Evolutionary conservation across 2,113 vertebrate genomes (phyloP).

Genomic region (Girardinichthys multiradiatus): DNA sequence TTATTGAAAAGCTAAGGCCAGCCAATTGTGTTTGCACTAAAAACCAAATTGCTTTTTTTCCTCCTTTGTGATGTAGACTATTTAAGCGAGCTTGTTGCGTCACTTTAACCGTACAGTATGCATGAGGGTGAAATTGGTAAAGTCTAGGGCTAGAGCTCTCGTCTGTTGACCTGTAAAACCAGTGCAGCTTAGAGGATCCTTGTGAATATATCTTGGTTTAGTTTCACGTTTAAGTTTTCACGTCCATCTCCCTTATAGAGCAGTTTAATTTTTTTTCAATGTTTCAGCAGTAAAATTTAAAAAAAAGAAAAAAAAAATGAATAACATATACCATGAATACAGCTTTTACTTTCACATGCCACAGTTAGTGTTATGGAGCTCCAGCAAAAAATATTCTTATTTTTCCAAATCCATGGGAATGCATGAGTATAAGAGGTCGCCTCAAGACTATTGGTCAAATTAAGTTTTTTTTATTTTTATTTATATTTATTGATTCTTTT

Average conservation of each 20-base stretch:
- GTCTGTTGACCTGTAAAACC: constrained; percentile 82
- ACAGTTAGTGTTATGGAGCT: constrained; percentile 70
- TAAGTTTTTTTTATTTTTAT: constrained; percentile 68
- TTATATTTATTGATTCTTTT: constrained; percentile 74
- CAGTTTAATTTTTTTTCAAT: constrained; percentile 42
- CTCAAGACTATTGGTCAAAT: constrained; percentile 84
- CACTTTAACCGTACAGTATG: constrained; percentile 86
- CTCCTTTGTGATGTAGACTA: constrained; percentile 81
- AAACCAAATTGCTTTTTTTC: constrained; percentile 82
- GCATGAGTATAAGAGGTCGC: constrained; percentile 83
- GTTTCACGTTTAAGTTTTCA: constrained; percentile 74
- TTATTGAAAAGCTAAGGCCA: constrained; percentile 86
- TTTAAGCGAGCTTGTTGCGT: constrained; percentile 85
- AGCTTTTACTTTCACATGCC: constrained; percentile 78
- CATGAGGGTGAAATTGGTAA: constrained; percentile 83
- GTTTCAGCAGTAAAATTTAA: constrained; percentile 41
- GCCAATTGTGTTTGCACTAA: constrained; percentile 88
- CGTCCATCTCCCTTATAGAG: constrained; percentile 74
- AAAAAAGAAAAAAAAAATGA: constrained; percentile 49
- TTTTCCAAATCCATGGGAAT: constrained; percentile 72
- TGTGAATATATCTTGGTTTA: constrained; percentile 82
- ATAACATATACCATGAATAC: constrained; percentile 71
- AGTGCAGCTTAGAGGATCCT: constrained; percentile 82
- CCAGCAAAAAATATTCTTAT: constrained; percentile 66
- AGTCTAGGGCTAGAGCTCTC: constrained; percentile 82